Conservation (phyloP, 1,140 invertebrate genomes). For the Camponotus pennsylvanicus region DNA sequence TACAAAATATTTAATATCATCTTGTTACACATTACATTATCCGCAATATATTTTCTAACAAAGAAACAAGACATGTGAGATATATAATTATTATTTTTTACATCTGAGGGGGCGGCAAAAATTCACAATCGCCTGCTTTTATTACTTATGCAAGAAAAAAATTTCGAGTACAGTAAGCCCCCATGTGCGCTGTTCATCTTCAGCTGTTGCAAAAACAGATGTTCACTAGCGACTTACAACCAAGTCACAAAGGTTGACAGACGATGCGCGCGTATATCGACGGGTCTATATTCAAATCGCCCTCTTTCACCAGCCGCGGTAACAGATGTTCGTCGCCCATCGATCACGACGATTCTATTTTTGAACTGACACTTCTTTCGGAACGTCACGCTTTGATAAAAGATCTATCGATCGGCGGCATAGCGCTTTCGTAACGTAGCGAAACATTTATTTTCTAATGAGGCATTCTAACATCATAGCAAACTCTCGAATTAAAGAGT, state of each 20-base stretch:
- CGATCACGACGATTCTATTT: slow-evolving; percentile 48
- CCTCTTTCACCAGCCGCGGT: slow-evolving; percentile 33
- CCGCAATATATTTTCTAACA: not conserved
- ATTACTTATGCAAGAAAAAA: not conserved
- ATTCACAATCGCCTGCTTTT: not conserved
- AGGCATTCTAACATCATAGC: slow-evolving; percentile 36
- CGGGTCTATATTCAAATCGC: slow-evolving; percentile 51
- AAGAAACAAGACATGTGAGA: not conserved
- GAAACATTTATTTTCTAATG: slow-evolving; percentile 55
- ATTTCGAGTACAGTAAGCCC: not conserved
- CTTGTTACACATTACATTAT: not conserved
- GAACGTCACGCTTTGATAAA: slow-evolving; percentile 14
- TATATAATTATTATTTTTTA: slow-evolving; percentile 23
- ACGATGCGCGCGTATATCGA: not conserved
- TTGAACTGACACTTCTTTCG: slow-evolving; percentile 34
- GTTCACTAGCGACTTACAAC: slow-evolving; percentile 10
- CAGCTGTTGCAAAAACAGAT: slow-evolving; percentile 23
- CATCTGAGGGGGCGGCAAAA: not conserved
- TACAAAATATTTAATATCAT: slow-evolving; percentile 1
- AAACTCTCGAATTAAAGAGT: slow-evolving; percentile 39
- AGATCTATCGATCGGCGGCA: slow-evolving; percentile 23
- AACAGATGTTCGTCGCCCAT: slow-evolving; percentile 34
- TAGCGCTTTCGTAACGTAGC: slow-evolving; percentile 34
- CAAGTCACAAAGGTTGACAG: slow-evolving; percentile 15
- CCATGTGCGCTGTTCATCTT: not conserved